These are phyloP conservation scores for Loripinus fragilis DNA, from an alignment of 2,888 invertebrate species.

Conservation along the genomic window DNA sequence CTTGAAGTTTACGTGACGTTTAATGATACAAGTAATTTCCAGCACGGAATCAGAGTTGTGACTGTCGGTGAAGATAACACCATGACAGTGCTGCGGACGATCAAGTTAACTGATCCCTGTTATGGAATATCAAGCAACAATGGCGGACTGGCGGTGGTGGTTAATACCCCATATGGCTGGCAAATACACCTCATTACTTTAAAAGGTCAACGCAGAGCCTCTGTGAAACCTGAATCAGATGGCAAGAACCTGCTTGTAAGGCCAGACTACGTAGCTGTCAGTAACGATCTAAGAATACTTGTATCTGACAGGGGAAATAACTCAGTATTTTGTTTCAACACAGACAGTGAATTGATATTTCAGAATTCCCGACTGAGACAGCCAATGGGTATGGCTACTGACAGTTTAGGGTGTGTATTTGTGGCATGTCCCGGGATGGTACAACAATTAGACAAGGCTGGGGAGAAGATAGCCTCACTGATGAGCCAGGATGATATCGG, in stretches of 20 bases:
- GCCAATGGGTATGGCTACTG: slow-evolving; percentile 40
- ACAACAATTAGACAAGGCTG: slow-evolving; percentile 47
- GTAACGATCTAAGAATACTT: slow-evolving; percentile 39
- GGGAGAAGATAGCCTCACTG: slow-evolving; percentile 40
- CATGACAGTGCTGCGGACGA: slow-evolving; percentile 23
- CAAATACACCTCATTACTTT: slow-evolving; percentile 41
- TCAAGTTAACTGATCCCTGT: slow-evolving; percentile 18
- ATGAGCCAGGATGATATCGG: slow-evolving; percentile 44
- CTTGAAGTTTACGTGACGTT: slow-evolving; percentile 42
- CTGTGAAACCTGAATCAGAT: slow-evolving; percentile 33
- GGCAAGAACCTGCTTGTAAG: slow-evolving; percentile 27
- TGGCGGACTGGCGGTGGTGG: slow-evolving; percentile 44
- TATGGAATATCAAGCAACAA: slow-evolving; percentile 47
- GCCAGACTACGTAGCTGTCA: slow-evolving; percentile 40
- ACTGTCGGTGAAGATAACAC: slow-evolving; percentile 21
- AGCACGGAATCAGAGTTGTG: slow-evolving; percentile 39
- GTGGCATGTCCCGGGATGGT: slow-evolving; percentile 42
- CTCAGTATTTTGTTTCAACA: slow-evolving; percentile 42
- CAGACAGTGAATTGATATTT: slow-evolving; percentile 33
- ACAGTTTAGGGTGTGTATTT: slow-evolving; percentile 31
- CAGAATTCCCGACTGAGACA: slow-evolving; percentile 37
- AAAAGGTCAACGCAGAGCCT: slow-evolving; percentile 27
- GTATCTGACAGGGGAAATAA: slow-evolving; percentile 50
- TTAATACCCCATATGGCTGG: slow-evolving; percentile 35
- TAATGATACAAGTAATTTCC: slow-evolving; percentile 18